Evolutionary conservation across 2,888 invertebrate genomes (phyloP), one percentile per base, ranked within the genome.

Genomic region (Drosophila putrida): DNA sequence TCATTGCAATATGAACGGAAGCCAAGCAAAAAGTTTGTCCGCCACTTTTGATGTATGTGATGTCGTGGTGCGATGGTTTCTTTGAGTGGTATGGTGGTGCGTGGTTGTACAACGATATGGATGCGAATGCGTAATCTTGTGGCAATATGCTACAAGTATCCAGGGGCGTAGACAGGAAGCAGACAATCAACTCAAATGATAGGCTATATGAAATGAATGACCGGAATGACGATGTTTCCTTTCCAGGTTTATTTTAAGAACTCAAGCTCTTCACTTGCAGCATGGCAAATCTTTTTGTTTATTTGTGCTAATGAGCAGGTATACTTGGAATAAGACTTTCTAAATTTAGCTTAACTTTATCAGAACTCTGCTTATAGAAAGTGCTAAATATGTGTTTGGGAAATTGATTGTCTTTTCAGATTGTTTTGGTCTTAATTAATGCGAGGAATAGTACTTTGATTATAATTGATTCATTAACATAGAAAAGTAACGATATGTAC

Each of bases 171-270:
- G 58, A 65, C 79, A 78, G 88, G 88, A 87, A 82, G 69, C 76
- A 61, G 71, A 82, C 88, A 84, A 82, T 82, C 82, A 82, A 76
- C 65, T 51, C 69, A 69, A 81, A 73, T 81, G 75, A 87, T 84
- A 82, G 54, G 79, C 84, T 72, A 58, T 66, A 75, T 71, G 43
- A 60, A 75, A 71, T 78, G 64, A 71, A 72, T 87, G 70, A 67
- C 59, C 69, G 58, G 47, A 43, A 47, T 49, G n/a, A 47, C 51
- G 27, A 33, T 54, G n/a, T 50, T 41, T 59, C 15, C 67, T 38
- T 54, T 15, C 13, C 25, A 51, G 38, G 28, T 57, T 66, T 6
- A 31, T 36, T 38, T 28, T 8, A 41, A 46, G 31, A 58, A n/a
- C 38, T 51, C 27, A 25, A 41, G 2, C 28, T 39, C 39, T 9